Conservation (phyloP, 2,888 invertebrate genomes). For the Xylophagus ater region DNA sequence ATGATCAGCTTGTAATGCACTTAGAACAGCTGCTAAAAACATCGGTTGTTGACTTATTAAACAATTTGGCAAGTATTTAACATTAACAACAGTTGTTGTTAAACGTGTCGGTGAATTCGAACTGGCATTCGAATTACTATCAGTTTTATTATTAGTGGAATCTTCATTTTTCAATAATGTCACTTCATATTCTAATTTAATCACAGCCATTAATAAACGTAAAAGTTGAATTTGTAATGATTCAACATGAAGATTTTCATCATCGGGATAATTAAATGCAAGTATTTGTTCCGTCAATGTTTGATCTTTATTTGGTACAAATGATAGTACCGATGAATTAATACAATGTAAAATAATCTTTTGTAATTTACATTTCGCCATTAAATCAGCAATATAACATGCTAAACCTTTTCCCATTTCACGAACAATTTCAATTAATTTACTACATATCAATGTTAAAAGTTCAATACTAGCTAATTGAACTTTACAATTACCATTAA, state of each 20-base stretch:
- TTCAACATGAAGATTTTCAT: slow-evolving; percentile 52
- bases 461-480: slow-evolving; percentile 66
- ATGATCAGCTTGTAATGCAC: slow-evolving; percentile 59
- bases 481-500: slow-evolving; percentile 63
- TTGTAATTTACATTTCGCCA: slow-evolving; percentile 69
- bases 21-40: slow-evolving; percentile 67
- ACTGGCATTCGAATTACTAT: slow-evolving; percentile 18
- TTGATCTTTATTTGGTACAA: slow-evolving; percentile 15
- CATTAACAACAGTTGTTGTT: slow-evolving; percentile 33
- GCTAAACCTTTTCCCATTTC: slow-evolving; percentile 67
- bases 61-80: slow-evolving; percentile 52
- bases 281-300: slow-evolving; percentile 66
- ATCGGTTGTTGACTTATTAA: slow-evolving; percentile 69
- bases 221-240: slow-evolving; percentile 57
- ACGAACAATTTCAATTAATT: slow-evolving; percentile 59
- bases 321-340: slow-evolving; percentile 55
- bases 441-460: slow-evolving; percentile 57
- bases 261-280: slow-evolving; percentile 56
- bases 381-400: slow-evolving; percentile 61
- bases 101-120: slow-evolving; percentile 27
- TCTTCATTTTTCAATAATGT: slow-evolving; percentile 42
- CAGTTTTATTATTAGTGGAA: slow-evolving; percentile 25
- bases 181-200: slow-evolving; percentile 65
- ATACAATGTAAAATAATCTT: slow-evolving; percentile 72
- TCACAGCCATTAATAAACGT: slow-evolving; percentile 56